These are phyloP conservation scores for Leptinotarsa rubiginosa DNA, from an alignment of 2,888 invertebrate genomes.

Conservation along the genomic window DNA sequence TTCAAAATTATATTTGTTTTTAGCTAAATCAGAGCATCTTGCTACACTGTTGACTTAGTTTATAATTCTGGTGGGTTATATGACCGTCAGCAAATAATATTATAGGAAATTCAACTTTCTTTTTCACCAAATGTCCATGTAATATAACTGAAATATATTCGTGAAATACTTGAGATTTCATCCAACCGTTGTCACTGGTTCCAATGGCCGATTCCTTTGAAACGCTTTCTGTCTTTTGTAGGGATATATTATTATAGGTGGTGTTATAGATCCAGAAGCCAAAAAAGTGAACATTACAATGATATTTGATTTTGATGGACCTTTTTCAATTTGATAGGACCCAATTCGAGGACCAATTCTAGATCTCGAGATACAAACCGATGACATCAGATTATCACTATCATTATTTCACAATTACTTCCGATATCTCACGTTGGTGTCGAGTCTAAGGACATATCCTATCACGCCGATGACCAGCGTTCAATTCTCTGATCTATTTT, in stretches of 20 bases:
- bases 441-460: too few relatives aligned
- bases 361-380: too few relatives aligned
- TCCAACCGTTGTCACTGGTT: background rate
- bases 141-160: background rate
- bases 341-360: too few relatives aligned
- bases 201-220: background rate
- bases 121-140: background rate
- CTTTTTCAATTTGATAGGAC: conserved; percentile 55
- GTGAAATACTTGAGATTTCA: background rate
- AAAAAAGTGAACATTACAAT: too few relatives aligned
- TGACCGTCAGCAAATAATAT: background rate
- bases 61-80: background rate
- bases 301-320: conserved; percentile 52
- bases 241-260: conserved; percentile 32
- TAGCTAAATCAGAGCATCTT: background rate
- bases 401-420: too few relatives aligned
- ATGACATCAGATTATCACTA: too few relatives aligned
- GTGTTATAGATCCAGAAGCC: too few relatives aligned
- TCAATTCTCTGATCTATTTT: too few relatives aligned
- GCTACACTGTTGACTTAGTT: background rate
- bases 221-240: background rate
- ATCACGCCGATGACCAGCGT: too few relatives aligned
- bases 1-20: background rate
- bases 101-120: background rate
- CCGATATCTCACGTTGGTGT: too few relatives aligned